phyloP scores from a whole-genome alignment of 2,113 vertebrate species.

The Ceyx melanurus region DNA sequence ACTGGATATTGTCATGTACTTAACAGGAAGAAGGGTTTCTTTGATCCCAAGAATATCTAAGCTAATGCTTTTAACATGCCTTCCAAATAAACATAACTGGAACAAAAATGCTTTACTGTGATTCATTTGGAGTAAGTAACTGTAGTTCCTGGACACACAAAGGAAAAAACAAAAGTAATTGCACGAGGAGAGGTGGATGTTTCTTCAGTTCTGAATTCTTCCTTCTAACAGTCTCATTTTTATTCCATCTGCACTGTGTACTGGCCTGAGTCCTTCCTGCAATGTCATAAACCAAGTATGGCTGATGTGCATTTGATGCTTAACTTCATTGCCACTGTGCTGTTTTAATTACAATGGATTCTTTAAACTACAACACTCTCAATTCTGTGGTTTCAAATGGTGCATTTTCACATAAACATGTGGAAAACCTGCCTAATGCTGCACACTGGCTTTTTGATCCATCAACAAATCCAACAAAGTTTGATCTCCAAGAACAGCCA shows the following conservation, averaged over 20 bases:
- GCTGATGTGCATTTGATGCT: neutral
- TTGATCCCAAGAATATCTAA: neutral
- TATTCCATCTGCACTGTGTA: neutral
- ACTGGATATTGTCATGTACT: neutral
- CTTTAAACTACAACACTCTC: neutral
- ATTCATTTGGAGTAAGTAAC: constrained; percentile 4
- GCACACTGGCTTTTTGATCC: neutral
- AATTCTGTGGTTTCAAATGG: neutral
- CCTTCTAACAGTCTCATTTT: neutral
- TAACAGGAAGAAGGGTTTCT: neutral
- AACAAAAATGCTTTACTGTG: neutral
- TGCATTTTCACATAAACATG: neutral
- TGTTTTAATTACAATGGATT: neutral
- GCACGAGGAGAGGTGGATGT: neutral
- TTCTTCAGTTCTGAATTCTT: neutral
- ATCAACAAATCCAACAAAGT: neutral
- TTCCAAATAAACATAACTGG: neutral
- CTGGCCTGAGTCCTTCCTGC: neutral
- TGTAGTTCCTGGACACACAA: neutral
- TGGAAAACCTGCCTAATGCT: neutral
- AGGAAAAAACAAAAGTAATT: neutral
- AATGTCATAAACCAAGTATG: neutral
- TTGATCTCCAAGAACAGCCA: neutral
- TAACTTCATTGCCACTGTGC: neutral
- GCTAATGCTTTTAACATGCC: neutral